A percentile compares a stretch with the other conserved stretches of the same genome.
Conservation (phyloP, 2,797 vertebrate species). For the Neosilurus mollespiculum region DNA sequence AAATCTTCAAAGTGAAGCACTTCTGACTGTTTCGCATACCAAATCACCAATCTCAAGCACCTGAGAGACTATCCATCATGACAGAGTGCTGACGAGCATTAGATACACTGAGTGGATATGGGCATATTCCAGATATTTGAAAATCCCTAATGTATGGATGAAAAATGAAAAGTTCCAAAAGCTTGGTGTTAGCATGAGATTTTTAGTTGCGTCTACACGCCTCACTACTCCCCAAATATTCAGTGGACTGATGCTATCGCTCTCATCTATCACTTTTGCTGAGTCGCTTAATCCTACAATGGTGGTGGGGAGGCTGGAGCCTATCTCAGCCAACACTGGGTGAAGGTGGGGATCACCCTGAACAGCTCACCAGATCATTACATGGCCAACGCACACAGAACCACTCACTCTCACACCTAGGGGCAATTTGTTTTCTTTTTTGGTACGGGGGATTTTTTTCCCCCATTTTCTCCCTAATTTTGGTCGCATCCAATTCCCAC, state of each 20-base stretch:
- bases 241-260: not conserved
- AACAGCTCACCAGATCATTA: too few relatives aligned
- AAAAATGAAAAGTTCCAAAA: constrained; percentile 3
- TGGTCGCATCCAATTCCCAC: too few relatives aligned
- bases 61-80: constrained; percentile 10
- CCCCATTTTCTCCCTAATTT: too few relatives aligned
- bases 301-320: too few relatives aligned
- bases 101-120: constrained; percentile 9
- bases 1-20: constrained; percentile 46
- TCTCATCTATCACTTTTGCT: too few relatives aligned
- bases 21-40: constrained; percentile 44
- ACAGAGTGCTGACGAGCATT: constrained; percentile 14
- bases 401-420: too few relatives aligned
- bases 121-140: not conserved
- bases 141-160: not conserved
- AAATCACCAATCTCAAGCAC: constrained; percentile 15
- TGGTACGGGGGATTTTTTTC: too few relatives aligned
- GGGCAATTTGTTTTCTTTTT: too few relatives aligned
- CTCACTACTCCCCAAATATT: not conserved
- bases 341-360: too few relatives aligned
- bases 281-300: too few relatives aligned
- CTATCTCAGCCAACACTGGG: too few relatives aligned
- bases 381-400: too few relatives aligned
- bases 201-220: not conserved
- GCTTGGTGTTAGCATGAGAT: not conserved